Conservation (phyloP, 1,140 invertebrate species). For the Andricus grossulariae region DNA sequence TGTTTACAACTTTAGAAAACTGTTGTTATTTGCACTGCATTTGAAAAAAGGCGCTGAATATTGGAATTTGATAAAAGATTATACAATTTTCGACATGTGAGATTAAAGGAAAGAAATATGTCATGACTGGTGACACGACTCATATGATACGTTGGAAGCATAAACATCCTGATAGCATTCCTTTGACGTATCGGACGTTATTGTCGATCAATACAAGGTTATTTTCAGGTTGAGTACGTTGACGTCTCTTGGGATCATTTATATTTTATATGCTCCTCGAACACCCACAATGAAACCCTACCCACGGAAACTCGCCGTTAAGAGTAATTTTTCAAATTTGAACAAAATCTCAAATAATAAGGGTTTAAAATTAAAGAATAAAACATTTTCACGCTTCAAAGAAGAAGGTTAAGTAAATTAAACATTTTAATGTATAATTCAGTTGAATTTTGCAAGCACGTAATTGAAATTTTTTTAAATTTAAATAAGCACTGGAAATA, state of each 20-base stretch:
- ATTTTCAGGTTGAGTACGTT: constrained; percentile 44
- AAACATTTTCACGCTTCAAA: no score
- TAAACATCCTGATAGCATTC: constrained; percentile 3
- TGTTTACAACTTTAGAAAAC: no score
- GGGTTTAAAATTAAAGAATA: background rate
- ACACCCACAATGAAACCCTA: constrained; percentile 41
- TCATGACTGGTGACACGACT: background rate
- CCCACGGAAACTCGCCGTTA: constrained; percentile 30
- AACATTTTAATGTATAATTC: no score
- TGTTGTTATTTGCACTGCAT: no score
- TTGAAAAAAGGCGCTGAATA: no score
- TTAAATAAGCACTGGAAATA: no score
- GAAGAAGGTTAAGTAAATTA: no score
- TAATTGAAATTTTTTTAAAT: no score
- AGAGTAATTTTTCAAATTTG: background rate
- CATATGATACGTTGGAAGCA: constrained; percentile 19
- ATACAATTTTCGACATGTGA: background rate
- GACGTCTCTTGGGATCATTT: constrained; percentile 43
- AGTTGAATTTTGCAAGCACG: no score
- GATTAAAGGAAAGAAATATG: background rate
- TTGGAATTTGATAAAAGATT: background rate
- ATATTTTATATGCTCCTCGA: constrained; percentile 30
- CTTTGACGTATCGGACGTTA: background rate
- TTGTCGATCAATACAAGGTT: constrained; percentile 27
- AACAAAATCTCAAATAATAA: background rate